Conservation (phyloP, 1,140 invertebrate species). For the Drosophila parabipectinata region DNA sequence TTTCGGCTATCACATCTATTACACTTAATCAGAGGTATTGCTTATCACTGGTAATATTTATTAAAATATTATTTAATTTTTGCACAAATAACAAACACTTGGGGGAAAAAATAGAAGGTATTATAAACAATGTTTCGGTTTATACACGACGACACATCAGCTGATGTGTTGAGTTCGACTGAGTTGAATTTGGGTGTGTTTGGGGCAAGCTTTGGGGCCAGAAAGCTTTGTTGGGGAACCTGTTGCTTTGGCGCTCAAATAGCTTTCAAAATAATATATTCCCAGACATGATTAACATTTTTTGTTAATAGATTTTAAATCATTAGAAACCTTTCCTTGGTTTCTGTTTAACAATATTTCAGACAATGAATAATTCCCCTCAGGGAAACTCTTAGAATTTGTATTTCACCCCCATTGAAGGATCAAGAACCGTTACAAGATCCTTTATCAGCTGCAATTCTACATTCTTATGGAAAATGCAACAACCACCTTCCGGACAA, state of each 20-base stretch:
- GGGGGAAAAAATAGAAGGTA: background rate
- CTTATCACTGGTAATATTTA: slow-evolving; percentile 11
- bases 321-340: too few relatives aligned
- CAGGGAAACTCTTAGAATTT: background rate
- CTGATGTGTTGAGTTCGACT: slow-evolving; percentile 30
- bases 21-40: slow-evolving; percentile 20
- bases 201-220: background rate
- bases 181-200: slow-evolving; percentile 18
- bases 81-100: slow-evolving; percentile 6
- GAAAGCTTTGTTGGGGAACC: slow-evolving; percentile 39
- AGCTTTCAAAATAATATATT: slow-evolving; percentile 17
- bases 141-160: slow-evolving; percentile 24
- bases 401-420: background rate
- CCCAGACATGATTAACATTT: background rate
- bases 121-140: slow-evolving; percentile 28
- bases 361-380: background rate
- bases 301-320: too few relatives aligned
- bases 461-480: slow-evolving; percentile 14
- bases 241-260: slow-evolving; percentile 32
- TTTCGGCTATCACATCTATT: slow-evolving; percentile 25
- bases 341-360: background rate
- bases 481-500: slow-evolving; percentile 32
- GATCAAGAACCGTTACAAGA: slow-evolving; percentile 29
- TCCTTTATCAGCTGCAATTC: slow-evolving; percentile 35
- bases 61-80: background rate